phyloP scores from a whole-genome alignment of 30 jellyfish, hydroid and myxozoan genomes.

The Cassiopea andromeda region DNA sequence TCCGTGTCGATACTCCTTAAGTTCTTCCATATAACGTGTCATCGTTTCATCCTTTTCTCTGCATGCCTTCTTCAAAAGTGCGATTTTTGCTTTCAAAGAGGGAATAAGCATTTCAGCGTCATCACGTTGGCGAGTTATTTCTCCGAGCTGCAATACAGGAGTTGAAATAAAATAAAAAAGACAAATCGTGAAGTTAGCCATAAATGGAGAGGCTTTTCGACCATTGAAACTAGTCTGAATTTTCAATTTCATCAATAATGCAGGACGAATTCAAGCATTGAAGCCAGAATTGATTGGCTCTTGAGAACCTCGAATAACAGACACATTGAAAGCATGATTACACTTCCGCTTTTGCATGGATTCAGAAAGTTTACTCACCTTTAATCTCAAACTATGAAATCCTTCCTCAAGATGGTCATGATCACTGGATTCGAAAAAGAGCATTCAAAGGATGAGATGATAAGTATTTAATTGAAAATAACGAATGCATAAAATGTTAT shows the following conservation, averaged over 20 bases:
- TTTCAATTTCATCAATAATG: too few species aligned
- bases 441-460: neutral
- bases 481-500: too few species aligned
- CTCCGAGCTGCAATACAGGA: constrained; percentile 66
- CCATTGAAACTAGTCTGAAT: neutral
- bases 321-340: too few species aligned
- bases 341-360: neutral
- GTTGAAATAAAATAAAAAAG: neutral
- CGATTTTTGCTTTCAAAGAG: constrained; percentile 82
- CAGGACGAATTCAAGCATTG: too few species aligned
- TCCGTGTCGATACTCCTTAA: constrained; percentile 62
- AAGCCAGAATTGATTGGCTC: too few species aligned
- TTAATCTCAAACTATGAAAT: constrained; percentile 89
- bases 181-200: neutral
- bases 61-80: constrained; percentile 76
- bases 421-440: constrained; percentile 59
- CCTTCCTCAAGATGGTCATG: constrained; percentile 98
- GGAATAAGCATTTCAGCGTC: constrained; percentile 95
- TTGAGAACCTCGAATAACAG: too few species aligned
- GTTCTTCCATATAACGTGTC: constrained; percentile 61
- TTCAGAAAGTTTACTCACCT: constrained; percentile 40
- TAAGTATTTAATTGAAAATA: too few species aligned
- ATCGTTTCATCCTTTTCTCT: constrained; percentile 86
- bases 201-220: neutral
- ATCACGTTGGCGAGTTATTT: constrained; percentile 92